Evolutionary conservation across 2,888 invertebrate species (phyloP), one percentile per base, ranked within the genome.

Genomic region (Caenorhabditis sulstoni): DNA sequence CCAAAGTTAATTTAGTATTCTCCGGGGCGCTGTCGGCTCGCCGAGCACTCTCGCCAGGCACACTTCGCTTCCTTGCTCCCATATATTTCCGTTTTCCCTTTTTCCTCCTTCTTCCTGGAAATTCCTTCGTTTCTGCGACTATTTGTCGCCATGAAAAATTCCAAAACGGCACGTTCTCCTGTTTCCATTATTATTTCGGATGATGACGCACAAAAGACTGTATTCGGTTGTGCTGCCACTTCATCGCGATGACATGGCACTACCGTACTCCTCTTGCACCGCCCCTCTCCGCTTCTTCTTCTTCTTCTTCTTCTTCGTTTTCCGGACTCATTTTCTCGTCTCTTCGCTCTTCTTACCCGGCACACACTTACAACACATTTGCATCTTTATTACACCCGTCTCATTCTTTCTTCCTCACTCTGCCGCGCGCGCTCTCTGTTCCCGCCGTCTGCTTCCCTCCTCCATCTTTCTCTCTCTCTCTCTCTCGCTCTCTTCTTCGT

Each of bases 1-100:
- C 73, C 73, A 73, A 73, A 73, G 73, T 73, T 73, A 73, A 73
- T 73, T 73, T 64, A 73, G 64, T 75, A 75, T 75, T 67, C 74
- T 66, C 58, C 45, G 49, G 18, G 18, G 49, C 67, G 49, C 41
- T 22, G 22, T 47, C 61, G 57, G 66, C 55, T 57, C 49, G 49
- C 29, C 22, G 61, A 62, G 64, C 64, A 64, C 64, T 53, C 58
- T 59, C 65, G 45, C 65, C 59, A 11, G 14, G 49, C 39, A 29
- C 62, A 49, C 47, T 76, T 62, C 55, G 55, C 62, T 68, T 62
- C 52, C 53, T 57, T 66, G 66, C 71, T 59, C 71, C n/a, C 49
- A 61, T 65, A 66, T 67, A 67, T 64, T 76, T 67, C 67, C 76
- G 61, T 47, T 45, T 62, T 58, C 53, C 79, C 62, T 55, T 66